Evolutionary conservation across 2,113 vertebrate genomes (phyloP).

Genomic region (Eulemur macaco): DNA sequence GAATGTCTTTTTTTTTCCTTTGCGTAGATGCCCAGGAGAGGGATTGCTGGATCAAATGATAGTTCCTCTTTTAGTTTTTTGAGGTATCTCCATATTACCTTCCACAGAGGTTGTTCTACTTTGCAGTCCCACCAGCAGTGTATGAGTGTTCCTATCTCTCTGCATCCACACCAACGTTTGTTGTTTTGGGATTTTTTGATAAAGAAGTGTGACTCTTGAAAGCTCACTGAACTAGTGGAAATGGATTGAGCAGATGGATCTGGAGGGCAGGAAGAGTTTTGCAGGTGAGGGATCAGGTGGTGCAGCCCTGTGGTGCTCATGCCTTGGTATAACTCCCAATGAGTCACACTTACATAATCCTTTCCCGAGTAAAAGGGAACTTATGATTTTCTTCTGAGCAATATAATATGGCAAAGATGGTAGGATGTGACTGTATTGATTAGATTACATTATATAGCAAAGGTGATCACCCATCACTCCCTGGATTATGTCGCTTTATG

Average conservation of each 20-base stretch:
- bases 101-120: no score
- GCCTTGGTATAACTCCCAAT: neutral
- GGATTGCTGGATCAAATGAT: no score
- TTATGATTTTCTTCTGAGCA: neutral
- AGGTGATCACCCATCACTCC: neutral
- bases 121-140: no score
- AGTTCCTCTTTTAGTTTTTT: no score
- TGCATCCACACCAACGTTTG: no score
- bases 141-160: no score
- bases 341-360: neutral
- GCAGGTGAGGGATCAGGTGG: neutral
- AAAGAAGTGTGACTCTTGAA: neutral
- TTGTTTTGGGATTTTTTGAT: no score
- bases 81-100: no score
- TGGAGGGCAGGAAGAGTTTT: neutral
- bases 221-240: neutral
- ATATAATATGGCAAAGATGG: neutral
- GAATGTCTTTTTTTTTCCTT: no score
- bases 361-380: neutral
- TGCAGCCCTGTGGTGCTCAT: neutral
- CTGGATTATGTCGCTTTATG: neutral
- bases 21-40: no score
- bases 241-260: neutral
- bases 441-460: neutral
- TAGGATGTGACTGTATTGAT: neutral